These are phyloP conservation scores for Homalodisca vitripennis DNA, from an alignment of 1,140 invertebrate species.

Conservation along the genomic window DNA sequence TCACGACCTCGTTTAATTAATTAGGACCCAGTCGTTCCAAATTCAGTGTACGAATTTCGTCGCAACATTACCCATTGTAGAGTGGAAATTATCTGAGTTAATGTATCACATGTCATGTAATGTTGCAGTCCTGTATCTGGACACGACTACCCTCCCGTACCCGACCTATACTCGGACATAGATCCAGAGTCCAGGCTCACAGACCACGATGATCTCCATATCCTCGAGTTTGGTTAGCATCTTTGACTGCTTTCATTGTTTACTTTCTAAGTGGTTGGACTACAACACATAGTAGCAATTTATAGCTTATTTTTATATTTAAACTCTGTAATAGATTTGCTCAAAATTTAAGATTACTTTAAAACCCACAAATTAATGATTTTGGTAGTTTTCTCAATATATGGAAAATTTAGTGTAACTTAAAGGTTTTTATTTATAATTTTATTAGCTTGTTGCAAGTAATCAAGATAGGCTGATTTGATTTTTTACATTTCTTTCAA, in stretches of 20 bases:
- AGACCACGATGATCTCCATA: constrained; percentile 75
- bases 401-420: background rate
- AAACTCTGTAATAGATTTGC: background rate
- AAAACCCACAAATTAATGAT: background rate
- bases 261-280: constrained; percentile 15
- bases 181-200: constrained; percentile 52
- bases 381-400: background rate
- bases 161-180: constrained; percentile 32
- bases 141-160: background rate
- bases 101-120: constrained; percentile 23
- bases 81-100: constrained; percentile 39
- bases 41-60: background rate
- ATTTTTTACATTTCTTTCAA: no score
- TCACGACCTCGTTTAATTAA: no score
- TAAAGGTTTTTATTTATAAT: no score
- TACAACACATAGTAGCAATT: background rate
- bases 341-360: background rate
- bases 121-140: constrained; percentile 34
- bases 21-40: no score
- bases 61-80: background rate
- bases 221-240: constrained; percentile 66
- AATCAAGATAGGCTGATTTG: no score
- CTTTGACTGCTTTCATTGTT: constrained; percentile 5
- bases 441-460: no score
- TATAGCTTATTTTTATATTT: background rate